These are phyloP conservation scores for Stictocephala bisonia DNA, from an alignment of 2,888 invertebrate genomes.

Conservation along the genomic window DNA sequence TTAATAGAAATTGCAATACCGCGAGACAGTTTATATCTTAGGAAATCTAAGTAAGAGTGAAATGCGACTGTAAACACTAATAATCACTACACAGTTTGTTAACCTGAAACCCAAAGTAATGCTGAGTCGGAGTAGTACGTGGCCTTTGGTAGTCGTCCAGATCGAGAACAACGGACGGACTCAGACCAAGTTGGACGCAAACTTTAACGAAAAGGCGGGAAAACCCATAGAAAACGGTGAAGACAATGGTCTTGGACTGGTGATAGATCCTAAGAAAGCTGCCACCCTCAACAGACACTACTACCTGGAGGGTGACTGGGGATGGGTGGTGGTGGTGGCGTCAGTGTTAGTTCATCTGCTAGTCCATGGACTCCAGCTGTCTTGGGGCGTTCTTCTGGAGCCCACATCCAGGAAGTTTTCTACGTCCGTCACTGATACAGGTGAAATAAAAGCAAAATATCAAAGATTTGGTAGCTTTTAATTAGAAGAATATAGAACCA, in stretches of 20 bases:
- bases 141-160: conserved; percentile 55
- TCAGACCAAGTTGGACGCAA: conserved; percentile 48
- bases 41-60: no score
- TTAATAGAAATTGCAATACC: no score
- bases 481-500: no score
- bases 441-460: no score
- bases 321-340: conserved; percentile 82
- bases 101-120: conserved; percentile 29
- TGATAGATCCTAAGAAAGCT: conserved; percentile 46
- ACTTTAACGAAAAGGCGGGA: conserved; percentile 47
- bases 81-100: no score
- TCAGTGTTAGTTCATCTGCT: conserved; percentile 79
- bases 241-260: conserved; percentile 18
- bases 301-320: conserved; percentile 91
- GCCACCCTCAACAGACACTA: conserved; percentile 72
- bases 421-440: conserved; percentile 39
- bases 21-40: no score
- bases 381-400: conserved; percentile 67
- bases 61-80: no score
- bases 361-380: conserved; percentile 80
- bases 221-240: conserved; percentile 9
- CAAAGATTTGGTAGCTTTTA: no score
- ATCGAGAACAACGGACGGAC: conserved; percentile 51
- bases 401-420: conserved; percentile 50
- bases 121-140: conserved; percentile 54